Evolutionary conservation across 2,113 vertebrate genomes (phyloP).

Genomic region (Numenius arquata): DNA sequence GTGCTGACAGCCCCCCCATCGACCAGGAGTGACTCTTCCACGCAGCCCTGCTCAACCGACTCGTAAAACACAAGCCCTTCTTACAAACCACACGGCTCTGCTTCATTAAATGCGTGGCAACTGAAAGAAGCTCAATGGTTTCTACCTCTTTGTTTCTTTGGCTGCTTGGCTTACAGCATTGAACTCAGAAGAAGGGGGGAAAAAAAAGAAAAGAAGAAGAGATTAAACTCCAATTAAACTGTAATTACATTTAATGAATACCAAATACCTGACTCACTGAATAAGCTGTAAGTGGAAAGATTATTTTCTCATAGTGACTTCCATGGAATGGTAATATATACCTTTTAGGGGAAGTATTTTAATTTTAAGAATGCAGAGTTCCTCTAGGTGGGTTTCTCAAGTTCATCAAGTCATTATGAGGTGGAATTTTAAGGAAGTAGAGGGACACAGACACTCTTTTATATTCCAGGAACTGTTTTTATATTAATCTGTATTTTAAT

Average conservation of each 20-base stretch:
- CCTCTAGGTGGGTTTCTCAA: slow-evolving; percentile 76
- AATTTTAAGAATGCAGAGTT: slow-evolving; percentile 73
- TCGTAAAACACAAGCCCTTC: background rate
- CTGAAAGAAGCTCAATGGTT: background rate
- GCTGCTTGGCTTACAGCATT: slow-evolving; percentile 26
- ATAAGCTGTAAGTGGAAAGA: slow-evolving; percentile 74
- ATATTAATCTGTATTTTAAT: slow-evolving; percentile 78
- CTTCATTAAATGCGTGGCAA: background rate
- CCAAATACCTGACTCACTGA: slow-evolving; percentile 78
- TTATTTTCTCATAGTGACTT: slow-evolving; percentile 76
- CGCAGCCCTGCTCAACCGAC: background rate
- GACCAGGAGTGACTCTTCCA: background rate
- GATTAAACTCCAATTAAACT: slow-evolving; percentile 83
- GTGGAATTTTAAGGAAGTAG: slow-evolving; percentile 73
- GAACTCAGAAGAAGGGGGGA: background rate
- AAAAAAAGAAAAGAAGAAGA: background rate
- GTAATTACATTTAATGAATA: slow-evolving; percentile 83
- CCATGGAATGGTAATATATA: slow-evolving; percentile 76
- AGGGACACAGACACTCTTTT: slow-evolving; percentile 64
- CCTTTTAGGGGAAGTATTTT: slow-evolving; percentile 82
- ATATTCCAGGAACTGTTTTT: slow-evolving; percentile 73
- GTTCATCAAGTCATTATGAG: slow-evolving; percentile 80
- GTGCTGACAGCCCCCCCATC: background rate
- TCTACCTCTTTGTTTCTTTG: background rate
- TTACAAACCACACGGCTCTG: background rate